Evolutionary conservation across 2,797 vertebrate species (phyloP), one percentile per base, ranked within the genome.

Genomic region (Adrianichthys oophorus): DNA sequence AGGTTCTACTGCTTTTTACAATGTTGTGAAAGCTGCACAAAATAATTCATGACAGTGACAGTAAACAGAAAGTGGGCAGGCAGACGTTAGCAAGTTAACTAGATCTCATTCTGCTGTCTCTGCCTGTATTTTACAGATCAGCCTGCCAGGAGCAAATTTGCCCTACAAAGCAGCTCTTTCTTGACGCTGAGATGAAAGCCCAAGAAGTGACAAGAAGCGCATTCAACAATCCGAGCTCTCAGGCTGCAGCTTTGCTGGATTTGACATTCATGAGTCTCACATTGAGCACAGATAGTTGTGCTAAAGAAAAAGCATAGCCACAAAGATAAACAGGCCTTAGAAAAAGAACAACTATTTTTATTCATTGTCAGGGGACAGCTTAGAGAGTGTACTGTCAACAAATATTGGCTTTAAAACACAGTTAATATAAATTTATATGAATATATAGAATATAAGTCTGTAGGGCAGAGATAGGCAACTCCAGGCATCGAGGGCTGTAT

Each of bases 101-200:
- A 81, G 74, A 75, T 82, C 70, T 80, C 71, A 78, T 78, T 75
- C 72, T 48, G 63, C 75, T 62, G 67, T 77, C 69, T 85, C 83
- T 81, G 87, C 89, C 90, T 87, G 86, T 82, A 83, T 82, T 87
- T 85, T 84, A 90, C 84, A 89, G 79, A 91, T 87, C 84, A 78
- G 79, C 70, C 87, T 89, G 89, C 86, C 85, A 87, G 89, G 76
- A 71, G 71, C 83, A 70, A 65, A 82, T 90, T 90, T 90, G 85
- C 85, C 79, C 89, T 87, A 82, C 86, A 90, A 91, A 91, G 80
- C 80, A 87, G 85, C 73, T 84, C 82, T 79, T 81, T 85, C 84
- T 77, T 73, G 62, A 76, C 82, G 70, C 74, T 40, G 64, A 89
- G 86, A 87, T 90, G 80, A 91, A 91, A 88, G 82, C 80, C 63